Evolutionary conservation across 2,113 vertebrate genomes (phyloP).

Genomic region (Chrysemys picta): DNA sequence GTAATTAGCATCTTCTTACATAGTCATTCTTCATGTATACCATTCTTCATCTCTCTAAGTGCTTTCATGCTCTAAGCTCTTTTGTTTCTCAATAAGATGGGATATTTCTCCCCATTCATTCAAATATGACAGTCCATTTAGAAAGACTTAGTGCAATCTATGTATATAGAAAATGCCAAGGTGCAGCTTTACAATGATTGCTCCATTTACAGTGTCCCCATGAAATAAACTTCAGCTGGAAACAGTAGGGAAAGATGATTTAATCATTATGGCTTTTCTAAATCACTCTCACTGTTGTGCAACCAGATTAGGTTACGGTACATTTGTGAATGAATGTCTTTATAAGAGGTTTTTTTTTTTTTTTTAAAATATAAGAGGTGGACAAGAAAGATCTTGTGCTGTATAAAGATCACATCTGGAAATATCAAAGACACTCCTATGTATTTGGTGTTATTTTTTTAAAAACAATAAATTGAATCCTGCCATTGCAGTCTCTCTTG

Average conservation of each 20-base stretch:
- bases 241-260: slow-evolving; percentile 23
- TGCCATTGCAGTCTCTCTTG: accelerated
- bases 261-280: slow-evolving; percentile 28
- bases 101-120: slow-evolving; percentile 31
- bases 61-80: not conserved
- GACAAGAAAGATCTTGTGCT: not conserved
- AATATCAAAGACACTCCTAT: not conserved
- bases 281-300: slow-evolving; percentile 38
- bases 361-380: not conserved
- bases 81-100: slow-evolving; percentile 47
- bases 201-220: not conserved
- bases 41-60: slow-evolving; percentile 26
- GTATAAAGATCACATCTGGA: slow-evolving; percentile 20
- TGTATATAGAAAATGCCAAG: slow-evolving; percentile 33
- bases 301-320: slow-evolving; percentile 11
- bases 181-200: slow-evolving; percentile 44
- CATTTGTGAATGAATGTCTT: slow-evolving; percentile 18
- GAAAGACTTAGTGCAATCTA: slow-evolving; percentile 32
- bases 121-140: slow-evolving; percentile 36
- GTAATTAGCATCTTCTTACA: slow-evolving; percentile 36
- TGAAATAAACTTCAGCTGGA: slow-evolving; percentile 34
- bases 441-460: slow-evolving; percentile 34
- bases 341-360: not conserved
- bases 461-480: slow-evolving; percentile 38
- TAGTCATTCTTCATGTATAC: not conserved